These are phyloP conservation scores for Uria lomvia DNA, from an alignment of 2,113 vertebrate species.

Conservation along the genomic window DNA sequence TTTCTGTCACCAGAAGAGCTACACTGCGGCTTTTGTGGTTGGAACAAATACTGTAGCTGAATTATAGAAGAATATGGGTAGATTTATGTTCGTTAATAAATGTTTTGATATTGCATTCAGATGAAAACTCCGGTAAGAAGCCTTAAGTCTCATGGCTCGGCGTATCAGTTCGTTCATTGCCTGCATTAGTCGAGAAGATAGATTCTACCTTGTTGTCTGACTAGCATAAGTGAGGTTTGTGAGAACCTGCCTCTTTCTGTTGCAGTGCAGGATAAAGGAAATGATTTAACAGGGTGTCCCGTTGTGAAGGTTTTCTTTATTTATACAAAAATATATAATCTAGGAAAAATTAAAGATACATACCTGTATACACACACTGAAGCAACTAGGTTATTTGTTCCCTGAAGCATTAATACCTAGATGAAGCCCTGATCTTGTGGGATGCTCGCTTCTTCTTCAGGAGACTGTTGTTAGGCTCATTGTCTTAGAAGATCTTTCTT, in stretches of 20 bases:
- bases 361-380: accelerated
- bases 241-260: background rate
- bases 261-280: background rate
- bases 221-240: background rate
- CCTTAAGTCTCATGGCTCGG: background rate
- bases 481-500: background rate
- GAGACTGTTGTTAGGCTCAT: background rate
- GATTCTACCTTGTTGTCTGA: background rate
- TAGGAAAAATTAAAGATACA: background rate
- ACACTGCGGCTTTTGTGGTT: background rate
- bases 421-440: background rate
- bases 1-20: background rate
- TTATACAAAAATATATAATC: background rate
- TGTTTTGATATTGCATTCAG: background rate
- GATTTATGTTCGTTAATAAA: background rate
- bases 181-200: background rate
- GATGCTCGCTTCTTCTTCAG: background rate
- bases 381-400: background rate
- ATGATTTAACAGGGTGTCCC: background rate
- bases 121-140: background rate
- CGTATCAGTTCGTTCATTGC: accelerated
- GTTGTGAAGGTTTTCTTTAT: background rate
- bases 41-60: background rate
- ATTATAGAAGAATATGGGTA: background rate
- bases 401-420: background rate